Conservation (phyloP, 2,113 vertebrate species). For the Eulemur macaco region DNA sequence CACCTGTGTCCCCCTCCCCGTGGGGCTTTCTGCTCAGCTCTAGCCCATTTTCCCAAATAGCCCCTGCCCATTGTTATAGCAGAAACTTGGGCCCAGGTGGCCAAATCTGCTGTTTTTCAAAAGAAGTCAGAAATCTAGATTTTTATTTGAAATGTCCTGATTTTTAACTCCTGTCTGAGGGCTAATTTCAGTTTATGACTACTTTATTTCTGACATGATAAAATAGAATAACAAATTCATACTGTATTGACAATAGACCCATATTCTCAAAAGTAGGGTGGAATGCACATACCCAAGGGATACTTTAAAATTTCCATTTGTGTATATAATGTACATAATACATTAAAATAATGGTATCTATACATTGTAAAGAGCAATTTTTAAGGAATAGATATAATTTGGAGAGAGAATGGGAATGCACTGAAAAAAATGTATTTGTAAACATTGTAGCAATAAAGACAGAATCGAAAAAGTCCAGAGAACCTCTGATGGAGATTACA, state of each 20-base stretch:
- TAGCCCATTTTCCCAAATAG: neutral
- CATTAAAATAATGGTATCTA: neutral
- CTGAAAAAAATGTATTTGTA: neutral
- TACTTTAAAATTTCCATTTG: neutral
- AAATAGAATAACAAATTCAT: neutral
- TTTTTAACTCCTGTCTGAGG: neutral
- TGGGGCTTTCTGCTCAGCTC: neutral
- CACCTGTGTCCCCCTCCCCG: rapidly evolving
- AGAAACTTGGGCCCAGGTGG: neutral
- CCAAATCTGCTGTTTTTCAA: neutral
- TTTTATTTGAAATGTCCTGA: neutral
- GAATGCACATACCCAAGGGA: too few species aligned
- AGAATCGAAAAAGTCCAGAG: neutral
- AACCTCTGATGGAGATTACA: neutral
- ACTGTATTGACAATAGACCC: neutral
- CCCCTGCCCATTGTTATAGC: neutral
- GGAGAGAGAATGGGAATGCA: neutral
- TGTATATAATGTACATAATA: neutral
- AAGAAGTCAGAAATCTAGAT: slow-evolving; percentile 33
- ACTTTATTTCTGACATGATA: neutral
- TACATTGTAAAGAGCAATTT: neutral
- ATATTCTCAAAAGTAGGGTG: neutral
- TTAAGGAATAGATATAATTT: neutral
- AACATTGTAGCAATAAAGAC: neutral
- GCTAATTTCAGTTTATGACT: neutral